phyloP scores from a whole-genome alignment of 2,113 vertebrate genomes.

The Theristicus caerulescens region DNA sequence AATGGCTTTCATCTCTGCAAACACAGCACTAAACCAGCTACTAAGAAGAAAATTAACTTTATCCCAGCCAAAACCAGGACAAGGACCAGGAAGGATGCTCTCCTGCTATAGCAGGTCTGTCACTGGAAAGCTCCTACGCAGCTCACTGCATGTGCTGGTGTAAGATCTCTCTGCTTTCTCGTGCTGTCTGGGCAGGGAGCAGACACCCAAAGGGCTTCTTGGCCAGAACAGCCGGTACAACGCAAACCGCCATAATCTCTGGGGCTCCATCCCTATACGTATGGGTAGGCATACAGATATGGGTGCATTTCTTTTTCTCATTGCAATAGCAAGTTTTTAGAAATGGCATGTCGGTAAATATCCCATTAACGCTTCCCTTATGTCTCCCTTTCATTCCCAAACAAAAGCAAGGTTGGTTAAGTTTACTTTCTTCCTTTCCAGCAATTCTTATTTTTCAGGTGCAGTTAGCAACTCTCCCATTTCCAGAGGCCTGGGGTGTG shows the following conservation, averaged over 20 bases:
- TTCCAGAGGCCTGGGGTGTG: not conserved
- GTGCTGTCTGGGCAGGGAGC: not conserved
- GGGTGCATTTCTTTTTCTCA: not conserved
- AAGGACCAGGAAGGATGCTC: not conserved
- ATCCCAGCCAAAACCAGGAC: too few species aligned
- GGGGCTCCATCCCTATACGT: not conserved
- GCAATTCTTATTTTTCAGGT: not conserved
- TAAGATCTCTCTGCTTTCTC: not conserved
- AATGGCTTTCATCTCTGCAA: too few species aligned
- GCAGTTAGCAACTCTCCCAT: not conserved
- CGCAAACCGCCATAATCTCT: not conserved
- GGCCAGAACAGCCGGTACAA: not conserved
- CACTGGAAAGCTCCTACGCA: not conserved
- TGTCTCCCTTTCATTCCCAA: not conserved
- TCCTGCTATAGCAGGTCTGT: not conserved
- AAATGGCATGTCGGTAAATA: rapidly evolving
- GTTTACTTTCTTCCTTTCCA: not conserved
- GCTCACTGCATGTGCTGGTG: not conserved
- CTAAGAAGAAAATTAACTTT: too few species aligned
- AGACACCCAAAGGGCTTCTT: not conserved
- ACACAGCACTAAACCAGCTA: too few species aligned
- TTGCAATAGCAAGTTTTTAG: not conserved
- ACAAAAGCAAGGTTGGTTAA: not conserved
- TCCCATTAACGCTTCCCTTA: not conserved
- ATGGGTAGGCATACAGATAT: not conserved